phyloP scores from a whole-genome alignment of 1,140 invertebrate species.

The Zaprionus capensis region DNA sequence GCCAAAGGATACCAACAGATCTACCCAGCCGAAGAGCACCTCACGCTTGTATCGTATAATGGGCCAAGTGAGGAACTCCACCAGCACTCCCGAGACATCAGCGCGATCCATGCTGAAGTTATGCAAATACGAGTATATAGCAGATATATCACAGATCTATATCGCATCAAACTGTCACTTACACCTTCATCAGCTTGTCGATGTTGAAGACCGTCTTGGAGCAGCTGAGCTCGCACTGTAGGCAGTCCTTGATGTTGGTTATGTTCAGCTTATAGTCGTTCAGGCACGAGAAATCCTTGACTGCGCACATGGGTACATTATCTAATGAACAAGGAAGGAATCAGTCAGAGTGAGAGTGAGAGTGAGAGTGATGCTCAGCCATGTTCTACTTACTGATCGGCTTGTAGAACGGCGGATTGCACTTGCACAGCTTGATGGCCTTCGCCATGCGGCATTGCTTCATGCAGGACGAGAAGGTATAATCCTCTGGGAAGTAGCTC shows the following conservation, averaged over 20 bases:
- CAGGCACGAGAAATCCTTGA: constrained; percentile 87
- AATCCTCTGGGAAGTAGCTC: constrained; percentile 85
- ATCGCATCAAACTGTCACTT: neutral
- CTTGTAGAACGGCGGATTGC: constrained; percentile 89
- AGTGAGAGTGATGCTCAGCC: neutral
- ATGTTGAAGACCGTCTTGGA: constrained; percentile 90
- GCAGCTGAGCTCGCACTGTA: constrained; percentile 88
- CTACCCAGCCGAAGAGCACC: constrained; percentile 91
- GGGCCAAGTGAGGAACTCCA: constrained; percentile 89
- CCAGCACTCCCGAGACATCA: constrained; percentile 66
- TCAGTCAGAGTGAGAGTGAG: neutral
- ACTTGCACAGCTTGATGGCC: constrained; percentile 86
- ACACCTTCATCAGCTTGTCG: constrained; percentile 88
- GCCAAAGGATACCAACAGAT: constrained; percentile 87
- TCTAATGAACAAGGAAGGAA: constrained; percentile 10
- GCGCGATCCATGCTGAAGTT: constrained; percentile 50
- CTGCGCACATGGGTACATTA: constrained; percentile 85
- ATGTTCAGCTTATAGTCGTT: constrained; percentile 86
- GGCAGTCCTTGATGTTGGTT: constrained; percentile 86
- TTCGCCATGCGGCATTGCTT: constrained; percentile 88
- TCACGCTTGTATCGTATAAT: constrained; percentile 90
- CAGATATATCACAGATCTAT: neutral
- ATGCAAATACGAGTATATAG: neutral
- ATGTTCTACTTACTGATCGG: constrained; percentile 76
- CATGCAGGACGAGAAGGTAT: constrained; percentile 89